A percentile compares a stretch with the other conserved stretches of the same genome.
Conservation (phyloP, 2,797 vertebrate genomes). For the Sebastes kiyomatsui region DNA sequence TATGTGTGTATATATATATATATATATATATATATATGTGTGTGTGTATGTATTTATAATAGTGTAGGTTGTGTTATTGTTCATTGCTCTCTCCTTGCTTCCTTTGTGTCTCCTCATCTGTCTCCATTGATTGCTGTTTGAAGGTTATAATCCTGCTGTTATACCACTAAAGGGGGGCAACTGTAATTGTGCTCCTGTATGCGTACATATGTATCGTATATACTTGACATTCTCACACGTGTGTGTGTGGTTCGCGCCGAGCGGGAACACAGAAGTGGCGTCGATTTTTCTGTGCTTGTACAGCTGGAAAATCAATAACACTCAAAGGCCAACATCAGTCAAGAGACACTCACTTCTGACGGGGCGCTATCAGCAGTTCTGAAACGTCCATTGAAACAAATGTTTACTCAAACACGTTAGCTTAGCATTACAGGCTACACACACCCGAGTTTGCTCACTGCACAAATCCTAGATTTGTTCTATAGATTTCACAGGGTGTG, state of each 20-base stretch:
- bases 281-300: constrained; percentile 22
- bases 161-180: neutral
- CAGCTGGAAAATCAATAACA: constrained; percentile 38
- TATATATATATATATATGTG: rapidly evolving
- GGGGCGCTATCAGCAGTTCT: constrained; percentile 33
- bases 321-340: constrained; percentile 52
- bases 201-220: constrained; percentile 5
- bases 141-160: constrained; percentile 5
- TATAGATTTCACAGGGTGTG: constrained; percentile 34
- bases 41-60: neutral
- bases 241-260: constrained; percentile 11
- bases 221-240: constrained; percentile 31
- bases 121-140: neutral
- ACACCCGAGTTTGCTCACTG: constrained; percentile 27
- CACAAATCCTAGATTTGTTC: constrained; percentile 50
- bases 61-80: neutral
- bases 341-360: constrained; percentile 26
- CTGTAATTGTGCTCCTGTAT: constrained; percentile 8
- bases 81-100: neutral
- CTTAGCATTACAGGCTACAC: constrained; percentile 13
- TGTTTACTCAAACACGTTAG: constrained; percentile 44
- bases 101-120: neutral
- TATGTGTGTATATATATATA: rapidly evolving
- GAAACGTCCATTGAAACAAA: constrained; percentile 39
- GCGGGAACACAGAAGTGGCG: neutral